phyloP scores from a whole-genome alignment of 2,797 vertebrate species.

The Cossypha polioptera region DNA sequence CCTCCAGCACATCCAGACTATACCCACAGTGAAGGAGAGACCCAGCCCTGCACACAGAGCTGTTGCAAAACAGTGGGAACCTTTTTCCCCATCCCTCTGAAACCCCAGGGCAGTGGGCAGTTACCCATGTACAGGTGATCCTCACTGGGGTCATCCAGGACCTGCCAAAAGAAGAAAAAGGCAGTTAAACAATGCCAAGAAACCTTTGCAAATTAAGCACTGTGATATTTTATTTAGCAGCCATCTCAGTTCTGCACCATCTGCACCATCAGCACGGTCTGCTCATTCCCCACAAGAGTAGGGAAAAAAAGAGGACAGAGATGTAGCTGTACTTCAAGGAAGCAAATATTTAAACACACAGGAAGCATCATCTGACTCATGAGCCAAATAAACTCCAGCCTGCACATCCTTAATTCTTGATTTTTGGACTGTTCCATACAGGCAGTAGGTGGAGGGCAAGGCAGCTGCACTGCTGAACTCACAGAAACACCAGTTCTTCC shows the following conservation, averaged over 20 bases:
- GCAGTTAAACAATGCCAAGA: not conserved
- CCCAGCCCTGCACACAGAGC: not conserved
- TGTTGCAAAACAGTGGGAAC: not conserved
- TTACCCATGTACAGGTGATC: slow-evolving; percentile 99
- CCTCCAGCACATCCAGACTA: not conserved
- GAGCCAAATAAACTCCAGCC: slow-evolving; percentile 49
- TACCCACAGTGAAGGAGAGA: not conserved
- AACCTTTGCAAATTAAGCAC: not conserved
- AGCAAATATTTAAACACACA: slow-evolving; percentile 53
- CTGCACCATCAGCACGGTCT: not conserved
- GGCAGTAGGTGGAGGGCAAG: not conserved
- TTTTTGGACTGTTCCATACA: not conserved
- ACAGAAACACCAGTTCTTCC: not conserved
- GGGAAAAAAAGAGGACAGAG: not conserved
- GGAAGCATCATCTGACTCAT: slow-evolving; percentile 33
- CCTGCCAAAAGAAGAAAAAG: slow-evolving; percentile 76
- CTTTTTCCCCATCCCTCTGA: not conserved
- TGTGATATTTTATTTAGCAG: not conserved
- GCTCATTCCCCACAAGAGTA: not conserved
- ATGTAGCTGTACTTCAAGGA: slow-evolving; percentile 31
- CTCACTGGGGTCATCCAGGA: slow-evolving; percentile 96
- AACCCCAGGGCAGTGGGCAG: not conserved
- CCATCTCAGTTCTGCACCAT: not conserved
- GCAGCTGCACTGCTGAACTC: not conserved
- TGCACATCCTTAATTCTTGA: not conserved